Percentiles rank a stretch among this genome's conserved stretches.
Evolutionary conservation across 1,140 invertebrate genomes (phyloP).

Genomic region (Stegodyphus mimosarum): DNA sequence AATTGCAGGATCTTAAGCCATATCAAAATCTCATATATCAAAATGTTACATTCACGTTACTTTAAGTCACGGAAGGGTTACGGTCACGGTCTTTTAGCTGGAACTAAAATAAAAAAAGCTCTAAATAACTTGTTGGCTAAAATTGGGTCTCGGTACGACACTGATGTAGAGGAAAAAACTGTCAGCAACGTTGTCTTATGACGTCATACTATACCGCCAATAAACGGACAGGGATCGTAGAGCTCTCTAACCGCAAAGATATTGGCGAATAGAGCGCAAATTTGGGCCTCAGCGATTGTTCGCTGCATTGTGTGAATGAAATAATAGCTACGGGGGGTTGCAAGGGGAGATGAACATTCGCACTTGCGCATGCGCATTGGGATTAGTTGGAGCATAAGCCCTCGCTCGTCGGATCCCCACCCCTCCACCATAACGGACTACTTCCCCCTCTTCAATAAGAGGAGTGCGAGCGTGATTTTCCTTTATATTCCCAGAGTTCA

Average conservation of each 20-base stretch:
- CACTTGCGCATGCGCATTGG: slow-evolving; percentile 34
- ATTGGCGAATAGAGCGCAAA: slow-evolving; percentile 61
- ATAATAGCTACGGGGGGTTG: slow-evolving; percentile 54
- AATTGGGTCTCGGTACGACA: not conserved
- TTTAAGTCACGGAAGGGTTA: too few species aligned
- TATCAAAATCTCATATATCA: too few species aligned
- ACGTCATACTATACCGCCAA: slow-evolving; percentile 53
- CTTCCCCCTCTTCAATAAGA: slow-evolving; percentile 25
- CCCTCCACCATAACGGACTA: slow-evolving; percentile 16
- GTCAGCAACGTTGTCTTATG: slow-evolving; percentile 4
- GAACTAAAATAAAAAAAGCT: not conserved
- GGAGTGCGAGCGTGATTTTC: slow-evolving; percentile 56
- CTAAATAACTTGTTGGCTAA: not conserved
- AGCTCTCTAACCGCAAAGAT: slow-evolving; percentile 59
- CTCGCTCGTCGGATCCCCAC: slow-evolving; percentile 3
- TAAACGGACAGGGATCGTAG: slow-evolving; percentile 43
- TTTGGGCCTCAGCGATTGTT: slow-evolving; percentile 53
- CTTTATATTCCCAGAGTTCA: slow-evolving; percentile 52
- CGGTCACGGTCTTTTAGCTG: not conserved
- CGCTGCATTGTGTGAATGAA: slow-evolving; percentile 59
- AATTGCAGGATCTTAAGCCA: too few species aligned
- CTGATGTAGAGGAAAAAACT: too few species aligned
- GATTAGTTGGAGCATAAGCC: slow-evolving; percentile 59
- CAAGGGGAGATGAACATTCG: slow-evolving; percentile 4
- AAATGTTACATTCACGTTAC: too few species aligned